Conservation (phyloP, 2,113 vertebrate genomes). For the Danionella cerebrum region DNA sequence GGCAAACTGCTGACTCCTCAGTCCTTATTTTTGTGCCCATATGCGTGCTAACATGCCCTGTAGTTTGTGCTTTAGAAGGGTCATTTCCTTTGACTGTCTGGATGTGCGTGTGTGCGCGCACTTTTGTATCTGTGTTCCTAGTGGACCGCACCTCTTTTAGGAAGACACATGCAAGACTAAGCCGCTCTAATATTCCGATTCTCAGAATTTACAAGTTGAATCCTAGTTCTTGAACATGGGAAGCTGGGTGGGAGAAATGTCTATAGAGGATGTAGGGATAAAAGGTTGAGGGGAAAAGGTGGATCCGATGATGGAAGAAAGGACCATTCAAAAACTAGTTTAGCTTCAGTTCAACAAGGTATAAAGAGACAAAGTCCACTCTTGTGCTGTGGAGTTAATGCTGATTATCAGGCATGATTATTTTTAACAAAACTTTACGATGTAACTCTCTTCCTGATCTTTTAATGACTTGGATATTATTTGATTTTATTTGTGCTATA, state of each 20-base stretch:
- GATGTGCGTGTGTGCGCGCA: constrained; percentile 15
- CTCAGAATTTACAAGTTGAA: constrained; percentile 7
- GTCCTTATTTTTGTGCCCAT: background rate
- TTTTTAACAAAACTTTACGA: too few relatives aligned
- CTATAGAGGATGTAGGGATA: background rate
- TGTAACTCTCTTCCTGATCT: too few relatives aligned
- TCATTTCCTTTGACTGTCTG: constrained; percentile 22
- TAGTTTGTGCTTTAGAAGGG: constrained; percentile 5
- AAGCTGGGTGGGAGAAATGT: background rate
- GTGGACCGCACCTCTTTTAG: constrained; percentile 34
- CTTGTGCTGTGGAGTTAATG: too few relatives aligned
- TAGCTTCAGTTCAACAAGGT: background rate
- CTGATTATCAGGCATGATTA: too few relatives aligned
- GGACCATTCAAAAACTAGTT: background rate
- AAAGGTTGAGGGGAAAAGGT: constrained; percentile 13
- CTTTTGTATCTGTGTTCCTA: constrained; percentile 10
- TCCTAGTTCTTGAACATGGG: constrained; percentile 6
- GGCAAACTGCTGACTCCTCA: background rate
- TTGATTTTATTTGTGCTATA: too few relatives aligned
- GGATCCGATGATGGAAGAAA: background rate
- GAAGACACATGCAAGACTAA: constrained; percentile 34
- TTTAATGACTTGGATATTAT: too few relatives aligned
- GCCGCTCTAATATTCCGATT: constrained; percentile 17
- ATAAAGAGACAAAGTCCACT: background rate
- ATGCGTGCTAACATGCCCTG: constrained; percentile 2